Percentiles rank a stretch among this genome's conserved stretches.
Conservation (phyloP, 2,113 vertebrate species). For the Pygoscelis adeliae region DNA sequence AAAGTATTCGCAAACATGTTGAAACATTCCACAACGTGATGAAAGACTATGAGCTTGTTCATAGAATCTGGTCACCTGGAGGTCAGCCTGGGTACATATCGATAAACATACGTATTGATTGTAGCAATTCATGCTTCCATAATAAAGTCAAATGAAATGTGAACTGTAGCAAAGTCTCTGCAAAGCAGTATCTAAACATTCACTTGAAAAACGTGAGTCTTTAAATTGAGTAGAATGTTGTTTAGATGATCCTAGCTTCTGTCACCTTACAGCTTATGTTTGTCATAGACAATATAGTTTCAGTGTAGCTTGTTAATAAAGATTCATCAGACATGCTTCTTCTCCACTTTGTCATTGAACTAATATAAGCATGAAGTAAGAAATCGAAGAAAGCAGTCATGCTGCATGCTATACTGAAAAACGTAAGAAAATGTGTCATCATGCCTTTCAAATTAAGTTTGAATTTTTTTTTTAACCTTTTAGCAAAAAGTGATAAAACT, state of each 20-base stretch:
- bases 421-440: not conserved
- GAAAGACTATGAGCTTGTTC: constrained; percentile 45
- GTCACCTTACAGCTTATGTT: not conserved
- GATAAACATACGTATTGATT: constrained; percentile 66
- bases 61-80: constrained; percentile 30
- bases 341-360: not conserved
- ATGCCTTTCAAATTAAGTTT: not conserved
- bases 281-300: not conserved
- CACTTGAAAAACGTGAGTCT: not conserved
- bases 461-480: not conserved
- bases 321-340: not conserved
- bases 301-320: not conserved
- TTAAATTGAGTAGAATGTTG: not conserved
- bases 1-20: constrained; percentile 65
- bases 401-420: not conserved
- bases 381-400: not conserved
- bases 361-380: not conserved
- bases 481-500: not conserved
- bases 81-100: constrained; percentile 57
- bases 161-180: constrained; percentile 66
- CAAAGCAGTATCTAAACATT: constrained; percentile 60
- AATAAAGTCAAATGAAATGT: constrained; percentile 84
- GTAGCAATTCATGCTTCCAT: constrained; percentile 81
- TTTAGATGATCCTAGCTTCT: not conserved
- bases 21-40: constrained; percentile 53